Base-by-base conservation (phyloP, 2,888 invertebrate genomes). In the Drosophila pseudotalamancana region DNA sequence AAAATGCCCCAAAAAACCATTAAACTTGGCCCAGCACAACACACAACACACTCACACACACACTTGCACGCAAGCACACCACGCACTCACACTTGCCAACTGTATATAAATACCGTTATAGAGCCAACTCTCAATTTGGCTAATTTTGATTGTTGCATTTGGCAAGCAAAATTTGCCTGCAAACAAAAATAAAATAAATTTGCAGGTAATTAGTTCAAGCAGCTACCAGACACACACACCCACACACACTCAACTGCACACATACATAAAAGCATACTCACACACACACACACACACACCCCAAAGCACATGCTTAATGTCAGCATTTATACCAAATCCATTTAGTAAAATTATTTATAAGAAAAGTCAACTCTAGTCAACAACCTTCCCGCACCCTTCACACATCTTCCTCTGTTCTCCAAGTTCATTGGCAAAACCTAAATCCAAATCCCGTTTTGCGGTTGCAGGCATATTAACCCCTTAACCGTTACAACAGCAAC, bases 391-490 rank as follows among this genome's bases (percentile, higher is more conserved):
- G 1, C 8, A 21, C n/a, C 32, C 18, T 12, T 34, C 43, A 6
- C 18, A 18, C 9, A 6, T 2, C 32, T 3, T 14, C 32, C 32
- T 29, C 29, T n/a, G n/a, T n/a, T n/a, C n/a, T n/a, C 34, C 16
- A 6, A n/a, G 19, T 19, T 19, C 35, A 16, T 60, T 49, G 69
- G 63, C 67, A 68, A 66, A n/a, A 68, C 77, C 73, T 64, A 66
- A 77, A 74, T 77, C 71, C 76, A 59, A 56, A 77, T 55, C 70
- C 78, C 74, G 65, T 81, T 82, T n/a, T 83, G 83, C 76, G 83
- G 88, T 85, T 85, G 83, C 79, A 82, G 77, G 86, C 88, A 85
- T 87, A 83, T 87, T 83, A 83, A 83, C 83, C 83, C 83, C 86
- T 85, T 83, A 87, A 78, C 83, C n/a, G 78, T 74, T 51, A 57